phyloP scores from a whole-genome alignment of 2,797 vertebrate genomes.

The Myotis myotis region DNA sequence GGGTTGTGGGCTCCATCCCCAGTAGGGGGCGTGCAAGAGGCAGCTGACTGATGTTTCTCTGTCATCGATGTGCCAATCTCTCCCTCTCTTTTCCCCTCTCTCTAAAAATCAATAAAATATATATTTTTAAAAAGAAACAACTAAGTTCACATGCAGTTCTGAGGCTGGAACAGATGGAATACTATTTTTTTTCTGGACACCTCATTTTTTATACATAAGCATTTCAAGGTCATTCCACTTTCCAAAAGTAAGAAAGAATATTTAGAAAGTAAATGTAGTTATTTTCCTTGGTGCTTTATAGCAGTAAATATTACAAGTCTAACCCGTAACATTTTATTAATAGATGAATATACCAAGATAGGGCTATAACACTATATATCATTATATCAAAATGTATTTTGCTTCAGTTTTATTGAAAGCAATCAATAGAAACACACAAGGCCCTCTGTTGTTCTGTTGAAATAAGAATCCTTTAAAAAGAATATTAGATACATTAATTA shows the following conservation, averaged over 20 bases:
- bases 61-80: no score
- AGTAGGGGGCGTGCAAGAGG: no score
- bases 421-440: not conserved
- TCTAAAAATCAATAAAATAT: no score
- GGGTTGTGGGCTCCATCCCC: no score
- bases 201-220: not conserved
- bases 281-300: not conserved
- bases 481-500: slow-evolving; percentile 10
- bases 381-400: not conserved
- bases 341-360: not conserved
- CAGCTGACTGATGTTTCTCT: no score
- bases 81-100: no score
- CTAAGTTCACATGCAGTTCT: not conserved
- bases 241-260: not conserved
- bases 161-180: not conserved
- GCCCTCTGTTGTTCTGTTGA: not conserved
- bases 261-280: not conserved
- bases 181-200: not conserved
- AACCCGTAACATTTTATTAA: not conserved
- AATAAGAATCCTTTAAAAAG: slow-evolving; percentile 2
- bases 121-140: not conserved
- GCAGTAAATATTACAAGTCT: not conserved
- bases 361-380: not conserved
- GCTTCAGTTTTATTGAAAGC: not conserved
- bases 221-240: not conserved